phyloP scores from a whole-genome alignment of 2,888 invertebrate genomes.

The Polyommatus iphigenia region DNA sequence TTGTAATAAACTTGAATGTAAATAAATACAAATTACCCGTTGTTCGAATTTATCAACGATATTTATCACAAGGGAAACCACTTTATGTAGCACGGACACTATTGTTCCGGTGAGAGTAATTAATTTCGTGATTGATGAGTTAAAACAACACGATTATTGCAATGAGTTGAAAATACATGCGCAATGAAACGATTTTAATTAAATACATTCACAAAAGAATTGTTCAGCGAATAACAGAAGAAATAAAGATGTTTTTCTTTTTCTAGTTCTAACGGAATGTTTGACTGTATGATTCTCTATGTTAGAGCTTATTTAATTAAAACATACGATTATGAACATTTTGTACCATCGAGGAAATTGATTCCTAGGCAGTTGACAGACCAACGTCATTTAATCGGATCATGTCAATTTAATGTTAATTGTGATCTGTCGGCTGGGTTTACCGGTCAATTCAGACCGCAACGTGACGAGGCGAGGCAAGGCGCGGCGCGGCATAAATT shows the following conservation, averaged over 20 bases:
- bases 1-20: not conserved
- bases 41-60: constrained; percentile 15
- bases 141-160: constrained; percentile 34
- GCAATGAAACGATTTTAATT: constrained; percentile 34
- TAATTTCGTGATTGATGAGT: constrained; percentile 41
- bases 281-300: not conserved
- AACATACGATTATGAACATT: not conserved
- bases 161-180: constrained; percentile 32
- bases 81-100: constrained; percentile 40
- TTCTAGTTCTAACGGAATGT: not conserved
- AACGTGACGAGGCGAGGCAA: too few relatives aligned
- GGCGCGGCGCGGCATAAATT: too few relatives aligned
- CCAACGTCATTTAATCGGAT: too few relatives aligned
- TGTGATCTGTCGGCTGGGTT: too few relatives aligned
- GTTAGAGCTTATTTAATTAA: not conserved
- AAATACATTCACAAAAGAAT: constrained; percentile 21
- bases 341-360: not conserved
- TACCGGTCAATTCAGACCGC: too few relatives aligned
- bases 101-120: constrained; percentile 40
- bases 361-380: too few relatives aligned
- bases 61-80: constrained; percentile 35
- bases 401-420: too few relatives aligned
- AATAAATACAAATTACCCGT: constrained; percentile 24
- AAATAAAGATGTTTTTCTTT: not conserved
- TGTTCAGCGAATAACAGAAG: not conserved